Evolutionary conservation across 2,888 invertebrate genomes (phyloP).

Genomic region (Blastobasis lacticolella): DNA sequence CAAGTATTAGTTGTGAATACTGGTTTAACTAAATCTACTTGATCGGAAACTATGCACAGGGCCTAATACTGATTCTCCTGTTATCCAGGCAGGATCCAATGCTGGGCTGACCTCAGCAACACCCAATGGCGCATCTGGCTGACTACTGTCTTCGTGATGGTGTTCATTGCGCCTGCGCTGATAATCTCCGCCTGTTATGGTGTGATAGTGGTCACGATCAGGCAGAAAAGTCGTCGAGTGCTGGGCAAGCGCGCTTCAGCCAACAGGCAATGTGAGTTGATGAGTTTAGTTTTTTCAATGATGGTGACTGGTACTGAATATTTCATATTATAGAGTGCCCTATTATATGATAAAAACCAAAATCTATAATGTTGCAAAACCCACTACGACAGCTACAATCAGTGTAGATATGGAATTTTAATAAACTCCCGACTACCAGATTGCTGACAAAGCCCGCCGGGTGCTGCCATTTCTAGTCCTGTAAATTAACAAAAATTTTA

Average conservation of each 20-base stretch:
- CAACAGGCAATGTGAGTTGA: slow-evolving; percentile 53
- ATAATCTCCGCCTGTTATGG: slow-evolving; percentile 94
- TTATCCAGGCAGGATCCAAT: slow-evolving; percentile 71
- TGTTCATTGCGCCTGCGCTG: slow-evolving; percentile 90
- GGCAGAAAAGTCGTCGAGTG: slow-evolving; percentile 83
- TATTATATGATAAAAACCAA: too few species aligned
- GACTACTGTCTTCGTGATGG: slow-evolving; percentile 84
- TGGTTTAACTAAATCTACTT: too few species aligned
- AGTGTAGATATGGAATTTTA: too few species aligned
- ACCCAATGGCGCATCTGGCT: slow-evolving; percentile 89
- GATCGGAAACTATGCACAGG: not conserved
- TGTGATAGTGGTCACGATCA: slow-evolving; percentile 92
- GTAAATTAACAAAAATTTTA: too few species aligned
- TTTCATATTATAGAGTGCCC: too few species aligned
- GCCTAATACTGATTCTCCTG: not conserved
- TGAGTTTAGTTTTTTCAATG: not conserved
- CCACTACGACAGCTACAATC: too few species aligned
- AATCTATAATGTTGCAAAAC: too few species aligned
- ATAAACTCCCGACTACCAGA: too few species aligned
- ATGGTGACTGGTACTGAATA: not conserved
- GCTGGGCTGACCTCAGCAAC: slow-evolving; percentile 90
- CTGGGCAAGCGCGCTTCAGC: slow-evolving; percentile 53
- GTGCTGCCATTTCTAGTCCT: too few species aligned
- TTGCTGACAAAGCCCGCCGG: too few species aligned
- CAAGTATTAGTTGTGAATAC: too few species aligned